Percentiles rank a stretch among this genome's conserved stretches.
Evolutionary conservation across 2,113 vertebrate species (phyloP).

Genomic region (Cynocephalus volans): DNA sequence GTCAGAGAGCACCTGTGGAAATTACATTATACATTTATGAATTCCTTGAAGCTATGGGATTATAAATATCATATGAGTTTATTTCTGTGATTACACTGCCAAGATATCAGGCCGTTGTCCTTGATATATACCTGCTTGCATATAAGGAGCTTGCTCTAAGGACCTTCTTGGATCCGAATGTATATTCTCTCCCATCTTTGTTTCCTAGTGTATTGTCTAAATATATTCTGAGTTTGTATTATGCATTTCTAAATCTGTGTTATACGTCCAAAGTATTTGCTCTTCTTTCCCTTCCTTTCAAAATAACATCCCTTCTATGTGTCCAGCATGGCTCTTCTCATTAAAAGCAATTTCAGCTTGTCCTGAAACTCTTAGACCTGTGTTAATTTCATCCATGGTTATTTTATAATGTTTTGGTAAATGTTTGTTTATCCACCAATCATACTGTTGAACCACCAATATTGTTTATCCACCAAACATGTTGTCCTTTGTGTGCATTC

Average conservation of each 20-base stretch:
- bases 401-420: background rate
- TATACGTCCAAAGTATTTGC: background rate
- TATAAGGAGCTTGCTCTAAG: background rate
- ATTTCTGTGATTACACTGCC: background rate
- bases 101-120: background rate
- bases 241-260: background rate
- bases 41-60: background rate
- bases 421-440: background rate
- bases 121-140: background rate
- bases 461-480: background rate
- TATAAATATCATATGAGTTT: background rate
- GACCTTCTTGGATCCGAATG: background rate
- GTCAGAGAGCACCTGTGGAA: background rate
- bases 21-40: constrained; percentile 13
- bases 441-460: background rate
- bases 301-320: background rate
- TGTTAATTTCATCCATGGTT: background rate
- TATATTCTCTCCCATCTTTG: background rate
- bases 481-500: background rate
- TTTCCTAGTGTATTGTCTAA: background rate
- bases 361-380: background rate
- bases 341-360: background rate
- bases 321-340: background rate
- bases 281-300: background rate
- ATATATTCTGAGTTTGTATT: background rate